Conservation (phyloP, 2,113 vertebrate genomes). For the Xiphophorus couchianus region DNA sequence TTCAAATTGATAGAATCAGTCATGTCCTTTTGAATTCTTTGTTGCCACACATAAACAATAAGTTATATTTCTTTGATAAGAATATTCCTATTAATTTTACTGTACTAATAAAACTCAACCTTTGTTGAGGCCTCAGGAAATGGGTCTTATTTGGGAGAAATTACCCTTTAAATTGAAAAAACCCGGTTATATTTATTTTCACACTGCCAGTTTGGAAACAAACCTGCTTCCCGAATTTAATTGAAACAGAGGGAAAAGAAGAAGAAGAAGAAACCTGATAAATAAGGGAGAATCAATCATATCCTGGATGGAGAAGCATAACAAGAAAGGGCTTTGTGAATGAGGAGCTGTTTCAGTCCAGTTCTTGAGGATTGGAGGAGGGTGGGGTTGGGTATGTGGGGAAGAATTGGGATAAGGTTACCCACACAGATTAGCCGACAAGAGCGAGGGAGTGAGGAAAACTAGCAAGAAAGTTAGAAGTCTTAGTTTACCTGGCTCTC, state of each 20-base stretch:
- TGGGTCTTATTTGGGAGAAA: not conserved
- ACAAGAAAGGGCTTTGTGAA: constrained; percentile 62
- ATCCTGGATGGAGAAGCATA: constrained; percentile 32
- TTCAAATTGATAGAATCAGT: not conserved
- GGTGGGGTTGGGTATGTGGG: constrained; percentile 18
- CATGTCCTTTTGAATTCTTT: not conserved
- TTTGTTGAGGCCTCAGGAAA: not conserved
- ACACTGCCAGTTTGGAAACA: not conserved
- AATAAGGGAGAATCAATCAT: constrained; percentile 38
- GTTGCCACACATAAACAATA: not conserved
- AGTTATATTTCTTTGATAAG: not conserved
- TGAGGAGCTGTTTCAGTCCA: constrained; percentile 54
- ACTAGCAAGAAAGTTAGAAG: constrained; percentile 68
- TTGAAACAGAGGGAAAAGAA: constrained; percentile 7
- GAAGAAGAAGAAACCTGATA: constrained; percentile 6
- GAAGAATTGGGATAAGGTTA: constrained; percentile 73
- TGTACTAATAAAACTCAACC: not conserved
- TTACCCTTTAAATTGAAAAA: constrained; percentile 2
- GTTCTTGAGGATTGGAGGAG: constrained; percentile 42
- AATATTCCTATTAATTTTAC: not conserved
- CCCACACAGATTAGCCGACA: constrained; percentile 75
- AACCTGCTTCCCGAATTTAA: constrained; percentile 9
- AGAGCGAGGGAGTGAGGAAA: constrained; percentile 72
- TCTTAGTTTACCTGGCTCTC: constrained; percentile 71
- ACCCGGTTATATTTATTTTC: not conserved